Base-by-base conservation (phyloP, 2,113 vertebrate genomes). In the Antigone vipio region DNA sequence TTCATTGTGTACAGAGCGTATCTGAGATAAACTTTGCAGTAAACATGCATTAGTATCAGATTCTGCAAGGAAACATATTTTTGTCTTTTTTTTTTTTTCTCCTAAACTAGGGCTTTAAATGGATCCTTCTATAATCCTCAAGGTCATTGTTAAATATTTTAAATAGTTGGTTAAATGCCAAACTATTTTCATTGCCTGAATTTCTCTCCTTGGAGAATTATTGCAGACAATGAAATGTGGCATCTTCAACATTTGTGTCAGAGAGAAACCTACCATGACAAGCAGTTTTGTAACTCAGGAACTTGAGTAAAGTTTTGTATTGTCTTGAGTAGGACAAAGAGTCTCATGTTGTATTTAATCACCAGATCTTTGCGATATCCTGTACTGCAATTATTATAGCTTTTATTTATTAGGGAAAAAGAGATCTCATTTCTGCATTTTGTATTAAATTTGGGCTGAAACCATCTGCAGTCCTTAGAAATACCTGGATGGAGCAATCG, bases 81-180 rank as follows among this genome's bases (percentile, higher is more conserved):
- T 79, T 78, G 59, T 45, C 44, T 21, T 18, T n/a, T 80, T 68
- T 32, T 58, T 40, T 53, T 32, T 29, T 35, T 11, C 30, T 20
- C 15, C 9, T 6, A 35, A 87, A 68, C 66, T 42, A 53, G n/a
- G 63, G 50, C 42, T 96, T 93, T 71, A 60, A 92, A 35, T 81
- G 81, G 53, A 82, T 83, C 74, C 55, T 88, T 60, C 72, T 78
- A 1, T 75, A 62, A 86, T 75, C 90, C 94, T 96, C 73, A 90
- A 96, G 91, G 91, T 94, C 96, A 71, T 58, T 95, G 94, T 92
- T 73, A 96, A 96, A 94, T 97, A 82, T 89, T 95, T 95, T 56
- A 88, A 88, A 97, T 97, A 96, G 75, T 97, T 97, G 96, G 93
- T 93, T 19, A 53, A 34, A 49, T 68, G 95, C 97, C 93, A 96